These are phyloP conservation scores for Tanytarsus gracilentus DNA, from an alignment of 2,888 invertebrate genomes.

Conservation along the genomic window DNA sequence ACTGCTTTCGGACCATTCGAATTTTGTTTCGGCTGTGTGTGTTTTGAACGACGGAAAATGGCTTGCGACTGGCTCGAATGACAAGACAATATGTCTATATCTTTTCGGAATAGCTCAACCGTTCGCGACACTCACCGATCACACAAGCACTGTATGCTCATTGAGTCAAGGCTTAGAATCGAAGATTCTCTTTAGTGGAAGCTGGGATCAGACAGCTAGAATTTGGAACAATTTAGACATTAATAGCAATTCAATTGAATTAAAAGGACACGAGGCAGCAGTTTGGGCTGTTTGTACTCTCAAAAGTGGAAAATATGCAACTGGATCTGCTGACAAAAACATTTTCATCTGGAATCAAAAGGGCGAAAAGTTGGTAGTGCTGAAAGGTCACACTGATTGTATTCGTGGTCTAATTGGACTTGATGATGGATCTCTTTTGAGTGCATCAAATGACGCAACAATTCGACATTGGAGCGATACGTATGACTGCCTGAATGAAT, in stretches of 20 bases:
- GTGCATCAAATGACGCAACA: conserved; percentile 87
- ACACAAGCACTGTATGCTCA: conserved; percentile 48
- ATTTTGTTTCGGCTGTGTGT: conserved; percentile 76
- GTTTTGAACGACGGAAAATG: conserved; percentile 65
- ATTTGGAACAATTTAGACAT: conserved; percentile 62
- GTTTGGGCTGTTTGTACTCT: conserved; percentile 70
- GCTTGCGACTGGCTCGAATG: conserved; percentile 83
- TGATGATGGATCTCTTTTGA: conserved; percentile 66
- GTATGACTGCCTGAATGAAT: conserved; percentile 67
- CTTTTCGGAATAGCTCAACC: conserved; percentile 60
- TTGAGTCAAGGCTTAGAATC: conserved; percentile 44
- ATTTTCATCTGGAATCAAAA: conserved; percentile 72
- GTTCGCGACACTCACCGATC: conserved; percentile 62
- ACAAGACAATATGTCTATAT: conserved; percentile 72
- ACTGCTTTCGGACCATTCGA: conserved; percentile 69
- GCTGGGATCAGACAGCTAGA: conserved; percentile 87
- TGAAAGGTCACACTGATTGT: conserved; percentile 84
- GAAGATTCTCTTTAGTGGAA: conserved; percentile 67
- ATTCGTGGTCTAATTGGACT: conserved; percentile 70
- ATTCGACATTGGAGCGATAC: conserved; percentile 74
- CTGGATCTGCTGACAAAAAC: conserved; percentile 88
- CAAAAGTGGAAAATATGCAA: conserved; percentile 52
- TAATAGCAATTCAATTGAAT: conserved; percentile 48
- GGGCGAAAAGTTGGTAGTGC: conserved; percentile 55
- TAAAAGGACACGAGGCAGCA: conserved; percentile 68